Base-by-base conservation (phyloP, 2,113 vertebrate genomes). In the pig (Sus scrofa) region DNA sequence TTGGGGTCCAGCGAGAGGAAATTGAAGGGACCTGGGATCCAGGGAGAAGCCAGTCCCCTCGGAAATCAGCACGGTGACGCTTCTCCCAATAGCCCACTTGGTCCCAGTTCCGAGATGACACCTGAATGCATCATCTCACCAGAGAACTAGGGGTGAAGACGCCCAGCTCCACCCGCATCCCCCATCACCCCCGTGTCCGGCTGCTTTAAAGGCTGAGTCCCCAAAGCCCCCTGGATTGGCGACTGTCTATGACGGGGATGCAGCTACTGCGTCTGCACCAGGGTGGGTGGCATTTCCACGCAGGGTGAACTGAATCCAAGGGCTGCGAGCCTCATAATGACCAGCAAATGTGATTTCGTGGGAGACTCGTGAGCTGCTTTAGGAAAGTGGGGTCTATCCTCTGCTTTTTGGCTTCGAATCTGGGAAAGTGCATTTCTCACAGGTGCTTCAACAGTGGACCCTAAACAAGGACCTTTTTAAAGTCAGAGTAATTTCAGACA, bases 221-320 rank as follows among this genome's bases (percentile, higher is more conserved):
- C 32, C 0, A 1, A 12, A 26, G 32, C 20, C 6, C 2, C 10
- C 0, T 18, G 44, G 60, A 30, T 10, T 7, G 2, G 22, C 4
- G 27, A 20, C 58, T n/a, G 5, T n/a, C 44, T 16, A 12, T 32
- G 44, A 20, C 19, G 2, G 16, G 44, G 44, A n/a, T 0, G 1
- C 12, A 75, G 39, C 19, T 7, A n/a, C 37, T 6, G 1, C 13
- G 11, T 8, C 26, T 3, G 7, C 26, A 2, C 26, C 19, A 1
- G 16, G 50, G 1, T 3, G 6, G 27, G 63, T 5, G 7, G 44
- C 0, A 0, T 34, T n/a, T 84, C 26, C 30, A 15, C n/a, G 12
- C 1, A 0, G 5, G 27, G n/a, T 0, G 7, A 34, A 20, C 15
- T 0, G 14, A 9, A 34, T 24, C 52, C 24, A 11, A 32, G 34